phyloP scores from a whole-genome alignment of 2,888 invertebrate species.

The Timandra comae region DNA sequence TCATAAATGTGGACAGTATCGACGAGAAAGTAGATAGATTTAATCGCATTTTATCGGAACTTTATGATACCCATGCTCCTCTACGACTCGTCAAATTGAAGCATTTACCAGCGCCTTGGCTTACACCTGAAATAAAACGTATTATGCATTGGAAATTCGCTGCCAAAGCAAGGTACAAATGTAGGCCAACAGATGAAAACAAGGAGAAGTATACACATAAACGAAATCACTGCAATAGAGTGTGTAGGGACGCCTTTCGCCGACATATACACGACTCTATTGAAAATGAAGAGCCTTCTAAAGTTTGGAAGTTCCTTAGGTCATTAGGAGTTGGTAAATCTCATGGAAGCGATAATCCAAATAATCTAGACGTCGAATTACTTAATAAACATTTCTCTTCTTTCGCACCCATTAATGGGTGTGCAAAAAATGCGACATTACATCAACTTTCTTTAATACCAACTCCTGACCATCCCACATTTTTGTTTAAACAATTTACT shows the following conservation, averaged over 20 bases:
- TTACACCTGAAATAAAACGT: neutral
- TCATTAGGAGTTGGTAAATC: no score
- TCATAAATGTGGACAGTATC: no score
- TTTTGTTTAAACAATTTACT: no score
- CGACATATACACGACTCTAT: constrained; percentile 3
- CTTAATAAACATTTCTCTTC: constrained; percentile 3
- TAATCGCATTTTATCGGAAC: no score
- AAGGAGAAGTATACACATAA: neutral
- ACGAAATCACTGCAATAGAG: constrained; percentile 3
- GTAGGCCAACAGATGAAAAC: neutral
- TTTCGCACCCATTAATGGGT: no score
- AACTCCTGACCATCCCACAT: neutral
- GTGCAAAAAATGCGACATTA: neutral
- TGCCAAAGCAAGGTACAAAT: neutral
- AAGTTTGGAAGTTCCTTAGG: no score
- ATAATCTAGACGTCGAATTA: neutral
- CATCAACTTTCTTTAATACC: constrained; percentile 1
- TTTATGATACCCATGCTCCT: neutral
- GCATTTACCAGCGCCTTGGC: no score
- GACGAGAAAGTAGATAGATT: no score
- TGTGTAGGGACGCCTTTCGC: constrained; percentile 3
- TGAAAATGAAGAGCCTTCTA: constrained; percentile 1
- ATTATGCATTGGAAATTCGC: neutral
- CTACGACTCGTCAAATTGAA: no score
- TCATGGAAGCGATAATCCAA: neutral